phyloP scores from a whole-genome alignment of 2,888 invertebrate species.

The Drosophila robusta region DNA sequence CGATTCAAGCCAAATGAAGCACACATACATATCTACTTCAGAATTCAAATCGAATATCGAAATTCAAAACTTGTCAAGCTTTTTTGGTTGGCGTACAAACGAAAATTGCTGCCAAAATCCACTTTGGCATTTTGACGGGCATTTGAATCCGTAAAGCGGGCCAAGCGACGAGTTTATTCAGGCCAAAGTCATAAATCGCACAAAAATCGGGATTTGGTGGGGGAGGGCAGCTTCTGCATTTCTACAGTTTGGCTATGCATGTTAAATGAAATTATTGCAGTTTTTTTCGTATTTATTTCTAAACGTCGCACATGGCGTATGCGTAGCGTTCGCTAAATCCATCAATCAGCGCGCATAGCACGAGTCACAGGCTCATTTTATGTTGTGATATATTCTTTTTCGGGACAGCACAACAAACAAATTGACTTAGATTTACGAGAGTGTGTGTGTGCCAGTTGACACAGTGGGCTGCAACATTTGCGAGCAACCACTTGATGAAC shows the following conservation, averaged over 20 bases:
- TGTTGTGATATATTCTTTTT: conserved; percentile 52
- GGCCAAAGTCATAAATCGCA: conserved; percentile 71
- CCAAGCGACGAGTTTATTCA: conserved; percentile 57
- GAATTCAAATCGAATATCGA: conserved; percentile 19
- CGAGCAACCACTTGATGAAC: conserved; percentile 10
- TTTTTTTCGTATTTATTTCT: conserved; percentile 7
- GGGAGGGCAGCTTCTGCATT: conserved; percentile 12
- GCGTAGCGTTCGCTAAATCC: conserved; percentile 62
- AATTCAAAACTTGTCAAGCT: conserved; percentile 6
- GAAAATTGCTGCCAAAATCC: conserved; percentile 56
- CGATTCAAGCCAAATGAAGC: too few relatives aligned
- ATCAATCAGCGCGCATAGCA: conserved; percentile 60
- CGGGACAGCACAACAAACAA: conserved; percentile 44
- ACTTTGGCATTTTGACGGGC: conserved; percentile 53
- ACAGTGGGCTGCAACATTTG: conserved; percentile 15
- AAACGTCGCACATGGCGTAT: conserved; percentile 58
- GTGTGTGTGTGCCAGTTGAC: conserved; percentile 32
- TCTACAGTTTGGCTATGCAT: conserved; percentile 60
- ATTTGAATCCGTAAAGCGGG: conserved; percentile 49
- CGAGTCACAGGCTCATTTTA: conserved; percentile 35
- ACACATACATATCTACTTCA: not conserved
- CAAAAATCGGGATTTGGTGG: conserved; percentile 44
- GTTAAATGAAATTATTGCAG: conserved; percentile 78
- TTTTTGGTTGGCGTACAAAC: conserved; percentile 28
- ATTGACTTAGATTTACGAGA: conserved; percentile 65